Evolutionary conservation across 2,113 vertebrate genomes (phyloP), one percentile per base, ranked within the genome.

Genomic region (Mastomys natalensis): DNA sequence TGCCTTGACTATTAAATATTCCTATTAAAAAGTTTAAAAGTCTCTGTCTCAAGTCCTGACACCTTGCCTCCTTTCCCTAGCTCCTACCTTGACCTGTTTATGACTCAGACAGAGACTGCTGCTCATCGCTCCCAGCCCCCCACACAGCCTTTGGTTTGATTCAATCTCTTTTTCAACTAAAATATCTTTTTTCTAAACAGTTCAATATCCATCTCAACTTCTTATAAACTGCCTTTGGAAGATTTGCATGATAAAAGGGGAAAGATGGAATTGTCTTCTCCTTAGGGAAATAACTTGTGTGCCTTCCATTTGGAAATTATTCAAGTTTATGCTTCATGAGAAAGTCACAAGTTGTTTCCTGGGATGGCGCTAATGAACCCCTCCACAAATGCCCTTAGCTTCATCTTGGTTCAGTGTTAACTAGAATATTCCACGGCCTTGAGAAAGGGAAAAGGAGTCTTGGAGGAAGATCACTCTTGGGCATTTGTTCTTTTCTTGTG

Each of bases 251-350:
- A 92, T 93, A 93, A 77, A 80, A 73, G 74, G 40, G 85, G 88
- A 64, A 93, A 95, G 93, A 77, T 0, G 26, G 92, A 95, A 94
- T 80, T 92, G 92, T 96, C 96, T 97, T 93, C 80, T 96, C 97
- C 97, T 96, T 87, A 95, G 96, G 96, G 95, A 96, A 96, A 93
- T 97, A 72, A 94, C 93, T 26, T 62, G 85, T 53, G 76, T 89
- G 90, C 90, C 92, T 95, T 96, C 80, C 88, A 53, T 89, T 93
- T 92, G 80, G 90, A 97, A 97, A 95, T 96, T 31, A 95, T 93
- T 97, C 87, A 93, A 94, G 93, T 94, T 97, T 90, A 70, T 58
- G 91, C 87, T 96, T 94, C 10, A 0, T 60, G 90, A 92, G 81
- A 89, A 95, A 91, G 93, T 88, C 93, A 89, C 78, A 87, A 40